These are phyloP conservation scores for Onychostoma macrolepis DNA, from an alignment of 2,113 vertebrate genomes.

Conservation along the genomic window DNA sequence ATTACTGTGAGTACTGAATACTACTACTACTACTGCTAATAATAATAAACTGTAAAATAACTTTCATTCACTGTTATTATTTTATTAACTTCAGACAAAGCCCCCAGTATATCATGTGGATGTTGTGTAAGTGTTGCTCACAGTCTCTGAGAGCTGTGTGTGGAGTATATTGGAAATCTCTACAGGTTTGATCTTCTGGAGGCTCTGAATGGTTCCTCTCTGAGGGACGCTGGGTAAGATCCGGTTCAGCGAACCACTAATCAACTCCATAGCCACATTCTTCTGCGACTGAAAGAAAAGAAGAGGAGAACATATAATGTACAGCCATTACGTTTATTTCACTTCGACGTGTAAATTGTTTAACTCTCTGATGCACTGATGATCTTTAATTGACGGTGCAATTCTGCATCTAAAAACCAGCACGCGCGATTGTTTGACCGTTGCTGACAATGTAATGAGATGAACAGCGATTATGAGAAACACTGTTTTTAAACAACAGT, in stretches of 20 bases:
- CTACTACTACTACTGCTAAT: background rate
- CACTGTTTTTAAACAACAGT: background rate
- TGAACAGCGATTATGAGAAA: background rate
- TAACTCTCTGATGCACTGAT: too few relatives aligned
- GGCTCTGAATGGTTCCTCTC: slow-evolving; percentile 63
- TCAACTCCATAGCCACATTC: slow-evolving; percentile 62
- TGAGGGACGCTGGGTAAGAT: slow-evolving; percentile 52
- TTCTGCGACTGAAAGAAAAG: slow-evolving; percentile 55
- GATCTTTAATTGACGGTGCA: background rate
- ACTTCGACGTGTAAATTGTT: background rate
- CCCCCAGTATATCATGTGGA: background rate
- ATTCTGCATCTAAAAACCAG: background rate
- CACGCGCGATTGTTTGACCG: background rate
- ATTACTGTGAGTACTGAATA: too few relatives aligned
- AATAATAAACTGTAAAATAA: background rate
- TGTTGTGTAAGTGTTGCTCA: slow-evolving; percentile 52
- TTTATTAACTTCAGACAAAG: background rate
- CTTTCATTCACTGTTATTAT: background rate
- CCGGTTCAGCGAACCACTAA: slow-evolving; percentile 46
- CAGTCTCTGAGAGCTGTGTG: slow-evolving; percentile 62
- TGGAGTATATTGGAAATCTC: slow-evolving; percentile 63
- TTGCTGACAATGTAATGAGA: background rate
- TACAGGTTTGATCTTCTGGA: slow-evolving; percentile 69
- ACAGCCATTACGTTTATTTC: background rate
- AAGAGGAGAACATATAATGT: background rate